Conservation (phyloP, 2,888 invertebrate species). For the Cephus rjabovi region DNA sequence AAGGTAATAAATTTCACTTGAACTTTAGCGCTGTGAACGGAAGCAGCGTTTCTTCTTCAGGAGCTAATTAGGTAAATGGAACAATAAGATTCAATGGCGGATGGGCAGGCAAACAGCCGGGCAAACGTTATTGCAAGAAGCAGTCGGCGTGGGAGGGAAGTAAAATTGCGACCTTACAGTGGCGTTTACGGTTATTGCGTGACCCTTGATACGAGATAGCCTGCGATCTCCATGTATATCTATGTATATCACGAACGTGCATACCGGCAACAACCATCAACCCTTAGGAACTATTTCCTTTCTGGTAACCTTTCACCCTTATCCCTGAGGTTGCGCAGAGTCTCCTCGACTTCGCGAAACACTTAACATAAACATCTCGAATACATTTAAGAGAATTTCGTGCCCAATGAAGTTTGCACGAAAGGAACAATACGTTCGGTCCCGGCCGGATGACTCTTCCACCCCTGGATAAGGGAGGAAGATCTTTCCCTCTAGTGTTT, state of each 20-base stretch:
- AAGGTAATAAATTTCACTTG: not conserved
- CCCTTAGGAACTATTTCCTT: not conserved
- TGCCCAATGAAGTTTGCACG: conserved; percentile 12
- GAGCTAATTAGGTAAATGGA: conserved; percentile 40
- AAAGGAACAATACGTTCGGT: conserved; percentile 3
- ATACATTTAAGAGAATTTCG: conserved; percentile 9
- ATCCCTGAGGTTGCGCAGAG: not conserved
- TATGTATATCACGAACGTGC: not conserved
- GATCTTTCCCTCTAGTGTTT: conserved; percentile 17
- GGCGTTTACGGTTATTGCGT: conserved; percentile 36
- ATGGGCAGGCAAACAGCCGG: not conserved
- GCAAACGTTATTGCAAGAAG: conserved; percentile 1
- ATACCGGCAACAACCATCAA: not conserved
- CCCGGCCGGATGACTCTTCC: not conserved
- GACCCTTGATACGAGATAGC: conserved; percentile 16
- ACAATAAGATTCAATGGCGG: conserved; percentile 27
- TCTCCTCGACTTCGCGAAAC: not conserved
- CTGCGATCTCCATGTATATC: not conserved
- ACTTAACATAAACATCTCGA: conserved; percentile 2
- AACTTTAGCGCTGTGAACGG: not conserved
- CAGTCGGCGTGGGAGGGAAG: conserved; percentile 9
- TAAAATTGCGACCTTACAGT: conserved; percentile 27
- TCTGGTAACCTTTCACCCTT: not conserved
- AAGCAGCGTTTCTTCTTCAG: not conserved
- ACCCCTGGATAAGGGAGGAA: not conserved